Evolutionary conservation across 1,140 invertebrate species (phyloP).

Genomic region (Drosophila kikkawai): DNA sequence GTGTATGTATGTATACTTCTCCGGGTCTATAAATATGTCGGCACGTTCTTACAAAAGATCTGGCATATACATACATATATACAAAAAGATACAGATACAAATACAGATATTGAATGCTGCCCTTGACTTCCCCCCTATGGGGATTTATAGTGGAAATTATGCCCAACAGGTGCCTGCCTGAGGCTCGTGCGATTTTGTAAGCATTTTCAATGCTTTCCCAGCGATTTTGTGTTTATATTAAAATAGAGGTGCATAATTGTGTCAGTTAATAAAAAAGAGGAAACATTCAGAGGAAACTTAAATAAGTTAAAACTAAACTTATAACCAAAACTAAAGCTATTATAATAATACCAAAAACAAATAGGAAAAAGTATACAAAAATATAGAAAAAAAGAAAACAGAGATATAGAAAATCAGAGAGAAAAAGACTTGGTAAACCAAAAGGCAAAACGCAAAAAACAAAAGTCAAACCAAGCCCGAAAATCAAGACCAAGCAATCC

Average conservation of each 20-base stretch:
- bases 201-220: conserved; percentile 20
- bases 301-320: conserved; percentile 23
- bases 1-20: not conserved
- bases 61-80: conserved; percentile 10
- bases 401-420: conserved; percentile 15
- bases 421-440: conserved; percentile 39
- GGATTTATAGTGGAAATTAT: conserved; percentile 22
- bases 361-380: conserved; percentile 26
- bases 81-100: not conserved
- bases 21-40: conserved; percentile 48
- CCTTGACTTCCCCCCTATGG: conserved; percentile 54
- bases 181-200: conserved; percentile 39
- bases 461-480: conserved; percentile 45
- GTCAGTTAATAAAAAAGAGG: conserved; percentile 26
- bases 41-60: conserved; percentile 52
- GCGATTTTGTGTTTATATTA: conserved; percentile 25
- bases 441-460: conserved; percentile 52
- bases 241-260: conserved; percentile 16
- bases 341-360: conserved; percentile 11
- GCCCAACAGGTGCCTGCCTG: conserved; percentile 58
- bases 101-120: conserved; percentile 30
- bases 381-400: conserved; percentile 6
- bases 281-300: conserved; percentile 30
- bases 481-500: conserved; percentile 48
- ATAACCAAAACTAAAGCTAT: conserved; percentile 21